These are phyloP conservation scores for Ciconia stormi DNA, from an alignment of 2,113 vertebrate species.

Conservation along the genomic window DNA sequence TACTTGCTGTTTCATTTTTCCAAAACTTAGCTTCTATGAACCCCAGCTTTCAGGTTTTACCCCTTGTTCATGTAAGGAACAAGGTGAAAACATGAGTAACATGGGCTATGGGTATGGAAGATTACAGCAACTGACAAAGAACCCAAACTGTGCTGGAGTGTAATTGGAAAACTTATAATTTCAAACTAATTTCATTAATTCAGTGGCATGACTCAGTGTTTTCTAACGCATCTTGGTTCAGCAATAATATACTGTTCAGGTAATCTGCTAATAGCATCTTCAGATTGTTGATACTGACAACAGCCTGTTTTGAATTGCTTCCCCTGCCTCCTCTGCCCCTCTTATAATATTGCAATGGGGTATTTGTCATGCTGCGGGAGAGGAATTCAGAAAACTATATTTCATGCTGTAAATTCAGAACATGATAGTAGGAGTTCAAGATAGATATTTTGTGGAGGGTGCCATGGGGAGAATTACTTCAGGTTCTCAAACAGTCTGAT, in stretches of 20 bases:
- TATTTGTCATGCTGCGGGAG: background rate
- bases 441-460: background rate
- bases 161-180: background rate
- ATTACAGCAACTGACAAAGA: background rate
- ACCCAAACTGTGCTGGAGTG: background rate
- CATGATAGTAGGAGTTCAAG: background rate
- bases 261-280: slow-evolving; percentile 41
- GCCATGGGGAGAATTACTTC: background rate
- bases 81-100: background rate
- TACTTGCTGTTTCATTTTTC: background rate
- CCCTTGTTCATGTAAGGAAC: background rate
- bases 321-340: background rate
- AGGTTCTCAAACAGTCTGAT: background rate
- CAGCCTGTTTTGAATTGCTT: background rate
- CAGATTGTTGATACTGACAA: background rate
- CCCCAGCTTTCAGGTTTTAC: background rate
- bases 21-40: background rate
- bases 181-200: slow-evolving; percentile 34
- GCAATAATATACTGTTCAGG: slow-evolving; percentile 6
- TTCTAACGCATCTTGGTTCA: background rate
- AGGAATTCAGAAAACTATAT: background rate
- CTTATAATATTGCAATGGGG: background rate
- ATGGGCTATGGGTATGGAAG: background rate
- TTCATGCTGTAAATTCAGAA: background rate
- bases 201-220: slow-evolving; percentile 13